Conservation (phyloP, 2,888 invertebrate species). For the Drosophila birchii region DNA sequence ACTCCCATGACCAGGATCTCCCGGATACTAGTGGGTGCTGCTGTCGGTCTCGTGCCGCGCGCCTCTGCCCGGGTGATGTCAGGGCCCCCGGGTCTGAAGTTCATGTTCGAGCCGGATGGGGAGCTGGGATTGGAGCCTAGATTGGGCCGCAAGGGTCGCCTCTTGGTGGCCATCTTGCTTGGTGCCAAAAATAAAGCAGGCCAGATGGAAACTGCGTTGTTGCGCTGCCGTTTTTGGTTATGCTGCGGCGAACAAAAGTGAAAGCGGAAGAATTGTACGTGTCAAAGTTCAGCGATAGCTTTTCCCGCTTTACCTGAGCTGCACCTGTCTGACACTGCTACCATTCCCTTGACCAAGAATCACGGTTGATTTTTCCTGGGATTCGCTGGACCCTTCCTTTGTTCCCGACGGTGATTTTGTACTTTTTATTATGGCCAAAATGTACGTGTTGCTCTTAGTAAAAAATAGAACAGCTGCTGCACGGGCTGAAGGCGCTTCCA, state of each 20-base stretch:
- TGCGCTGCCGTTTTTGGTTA: conserved; percentile 66
- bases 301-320: conserved; percentile 10
- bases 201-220: conserved; percentile 49
- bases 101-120: conserved; percentile 84
- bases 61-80: conserved; percentile 85
- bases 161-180: conserved; percentile 84
- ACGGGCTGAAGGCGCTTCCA: not conserved
- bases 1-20: conserved; percentile 93
- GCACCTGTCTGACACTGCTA: not conserved
- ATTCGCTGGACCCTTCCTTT: conserved; percentile 14
- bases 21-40: conserved; percentile 92
- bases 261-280: conserved; percentile 50
- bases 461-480: conserved; percentile 47
- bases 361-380: conserved; percentile 26
- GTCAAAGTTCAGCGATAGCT: conserved; percentile 63
- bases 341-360: conserved; percentile 6
- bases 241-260: conserved; percentile 51
- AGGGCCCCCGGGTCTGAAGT: conserved; percentile 87
- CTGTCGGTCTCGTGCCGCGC: conserved; percentile 91
- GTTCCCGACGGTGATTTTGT: conserved; percentile 17
- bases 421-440: conserved; percentile 25
- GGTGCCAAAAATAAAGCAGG: not conserved
- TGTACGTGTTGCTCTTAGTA: conserved; percentile 46
- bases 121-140: conserved; percentile 45
- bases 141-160: conserved; percentile 83